phyloP scores from a whole-genome alignment of 2,888 invertebrate genomes.

The Teleiodes luculella region DNA sequence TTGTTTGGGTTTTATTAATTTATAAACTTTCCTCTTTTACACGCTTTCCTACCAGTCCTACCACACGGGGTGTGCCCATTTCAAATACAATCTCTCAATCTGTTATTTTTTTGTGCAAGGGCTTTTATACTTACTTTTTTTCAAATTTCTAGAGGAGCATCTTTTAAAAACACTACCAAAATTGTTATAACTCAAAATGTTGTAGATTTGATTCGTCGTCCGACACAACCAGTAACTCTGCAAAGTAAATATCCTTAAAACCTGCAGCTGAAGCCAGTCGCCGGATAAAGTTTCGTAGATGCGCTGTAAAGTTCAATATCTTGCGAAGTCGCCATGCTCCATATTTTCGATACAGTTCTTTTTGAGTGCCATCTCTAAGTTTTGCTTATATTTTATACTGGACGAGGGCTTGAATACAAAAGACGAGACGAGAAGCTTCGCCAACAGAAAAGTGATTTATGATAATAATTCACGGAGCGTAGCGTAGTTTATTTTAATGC shows the following conservation, averaged over 20 bases:
- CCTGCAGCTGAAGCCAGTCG: constrained; percentile 17
- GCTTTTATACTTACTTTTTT: no score
- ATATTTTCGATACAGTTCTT: constrained; percentile 54
- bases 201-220: background rate
- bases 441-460: constrained; percentile 43
- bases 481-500: background rate
- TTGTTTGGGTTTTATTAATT: no score
- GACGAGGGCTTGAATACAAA: constrained; percentile 41
- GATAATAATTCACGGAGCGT: constrained; percentile 24
- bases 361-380: constrained; percentile 52
- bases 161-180: no score
- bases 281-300: constrained; percentile 32
- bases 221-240: constrained; percentile 4
- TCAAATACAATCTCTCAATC: no score
- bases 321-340: constrained; percentile 40
- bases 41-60: no score
- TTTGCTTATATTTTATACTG: constrained; percentile 47
- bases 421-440: constrained; percentile 41
- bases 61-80: no score
- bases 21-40: no score
- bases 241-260: constrained; percentile 14
- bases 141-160: no score
- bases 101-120: no score
- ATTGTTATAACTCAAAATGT: no score
- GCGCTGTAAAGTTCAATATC: constrained; percentile 37